Evolutionary conservation across 2,797 vertebrate species (phyloP), one percentile per base, ranked within the genome.

Genomic region (Danio kyathit): DNA sequence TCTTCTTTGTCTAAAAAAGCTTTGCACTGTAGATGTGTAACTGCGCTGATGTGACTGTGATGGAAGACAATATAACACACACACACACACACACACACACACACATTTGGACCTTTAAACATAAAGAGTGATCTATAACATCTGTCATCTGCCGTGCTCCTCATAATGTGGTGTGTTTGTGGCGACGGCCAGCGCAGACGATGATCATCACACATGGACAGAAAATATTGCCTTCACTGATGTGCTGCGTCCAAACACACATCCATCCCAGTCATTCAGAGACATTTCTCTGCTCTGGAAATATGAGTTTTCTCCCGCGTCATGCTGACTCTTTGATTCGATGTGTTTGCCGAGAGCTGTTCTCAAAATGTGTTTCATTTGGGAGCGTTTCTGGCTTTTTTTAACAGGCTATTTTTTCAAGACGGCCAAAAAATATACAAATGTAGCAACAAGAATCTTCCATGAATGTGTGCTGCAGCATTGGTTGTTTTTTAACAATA

Each of bases 91-190:
- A 48, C 46, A 48, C 46, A 48, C 46, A 64, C 65, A 80, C 49
- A 87, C 74, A 83, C 86, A 74, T 84, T 85, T 75, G 52, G 81
- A 82, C 85, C 79, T 91, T 91, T 88, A 87, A 89, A 90, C 81
- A 86, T 85, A 90, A 90, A 89, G 83, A 88, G 90, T 85, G 89
- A 90, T 91, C 88, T 91, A 93, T 92, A 89, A 87, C 80, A 89
- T 91, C 89, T 91, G 76, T 61, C 79, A 81, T 74, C 88, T 86
- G 84, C 81, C 74, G 83, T 80, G 79, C 71, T 74, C 85, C 85
- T 86, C 84, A 76, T 87, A 89, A 89, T 91, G 88, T 91, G 82
- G 29, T 38, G 76, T 72, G 83, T 86, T 81, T 76, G 76, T 87
- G 81, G 79, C 83, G 89, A 87, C 82, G 82, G 87, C n/a, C 21